These are phyloP conservation scores for Uria lomvia DNA, from an alignment of 2,113 vertebrate species.

Conservation along the genomic window DNA sequence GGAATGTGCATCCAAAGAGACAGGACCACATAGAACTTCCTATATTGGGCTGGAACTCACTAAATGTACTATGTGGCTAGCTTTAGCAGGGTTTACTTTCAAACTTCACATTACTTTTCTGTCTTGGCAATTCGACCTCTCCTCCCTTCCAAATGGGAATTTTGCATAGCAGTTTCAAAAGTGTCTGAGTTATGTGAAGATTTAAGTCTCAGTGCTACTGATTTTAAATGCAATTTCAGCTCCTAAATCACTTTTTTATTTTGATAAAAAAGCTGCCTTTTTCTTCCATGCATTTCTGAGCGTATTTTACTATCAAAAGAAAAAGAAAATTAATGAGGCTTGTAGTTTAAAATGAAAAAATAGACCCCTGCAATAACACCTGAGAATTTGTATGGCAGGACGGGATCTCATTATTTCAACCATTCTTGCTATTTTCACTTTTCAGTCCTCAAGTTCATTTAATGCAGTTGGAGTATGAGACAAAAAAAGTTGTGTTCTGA, in stretches of 20 bases:
- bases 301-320: not conserved
- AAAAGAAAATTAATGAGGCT: not conserved
- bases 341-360: not conserved
- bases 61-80: not conserved
- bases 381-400: not conserved
- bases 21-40: not conserved
- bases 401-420: conserved; percentile 28
- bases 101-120: not conserved
- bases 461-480: conserved; percentile 31
- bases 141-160: not conserved
- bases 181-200: not conserved
- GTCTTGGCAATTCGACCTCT: not conserved
- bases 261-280: not conserved
- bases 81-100: not conserved
- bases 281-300: not conserved
- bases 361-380: not conserved
- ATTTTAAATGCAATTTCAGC: not conserved
- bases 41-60: not conserved
- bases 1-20: not conserved
- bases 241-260: not conserved
- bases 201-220: not conserved
- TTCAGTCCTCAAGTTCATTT: conserved; percentile 19
- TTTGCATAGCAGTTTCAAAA: not conserved
- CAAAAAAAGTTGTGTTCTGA: conserved; percentile 41
- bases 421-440: not conserved